Base-by-base conservation (phyloP, 2,888 invertebrate species). In the Lithophane leautieri region DNA sequence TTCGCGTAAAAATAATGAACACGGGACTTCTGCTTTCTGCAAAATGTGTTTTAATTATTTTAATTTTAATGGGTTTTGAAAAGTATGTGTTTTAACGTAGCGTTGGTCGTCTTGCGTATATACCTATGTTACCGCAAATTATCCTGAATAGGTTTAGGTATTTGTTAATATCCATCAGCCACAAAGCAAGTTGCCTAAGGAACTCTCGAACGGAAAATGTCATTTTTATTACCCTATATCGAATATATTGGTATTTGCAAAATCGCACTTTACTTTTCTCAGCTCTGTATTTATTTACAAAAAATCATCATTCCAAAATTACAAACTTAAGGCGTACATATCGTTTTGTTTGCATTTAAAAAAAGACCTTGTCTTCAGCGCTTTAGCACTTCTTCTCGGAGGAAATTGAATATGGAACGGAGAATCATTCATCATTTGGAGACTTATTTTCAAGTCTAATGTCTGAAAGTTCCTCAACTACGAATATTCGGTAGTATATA, bases 1-100 rank as follows among this genome's bases (percentile, higher is more conserved):
- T 82, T 79, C 63, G 62, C 70, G 78, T 84, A 78, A 81, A 87
- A 87, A 87, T 87, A 87, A 87, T 85, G 82, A 87, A 87, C 72
- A 67, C 73, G 80, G 60, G 71, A 54, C 61, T 63, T 60, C 42
- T 75, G 63, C 63, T 71, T 78, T 79, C 62, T 79, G 76, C 47
- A 76, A 76, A 79, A 78, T 76, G 73, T 80, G 68, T 82, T 86
- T 82, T 85, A 86, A 81, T 86, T 86, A 86, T 77, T 66, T 50
- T 69, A 76, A 73, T 82, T 81, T 81, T 83, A 79, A 82, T 73
- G 69, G 76, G 76, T 76, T 80, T 50, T 68, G 66, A 61, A 78
- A 66, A 76, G 40, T 68, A 34, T 70, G 71, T 73, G n/a, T 73
- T 77, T 62, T 79, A 62, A n/a, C 44, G 40, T 42, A 4, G 28